A percentile compares a stretch with the other conserved stretches of the same genome.
These are phyloP conservation scores for Agonopterix heracliana DNA, from an alignment of 2,888 invertebrate species.

Conservation along the genomic window DNA sequence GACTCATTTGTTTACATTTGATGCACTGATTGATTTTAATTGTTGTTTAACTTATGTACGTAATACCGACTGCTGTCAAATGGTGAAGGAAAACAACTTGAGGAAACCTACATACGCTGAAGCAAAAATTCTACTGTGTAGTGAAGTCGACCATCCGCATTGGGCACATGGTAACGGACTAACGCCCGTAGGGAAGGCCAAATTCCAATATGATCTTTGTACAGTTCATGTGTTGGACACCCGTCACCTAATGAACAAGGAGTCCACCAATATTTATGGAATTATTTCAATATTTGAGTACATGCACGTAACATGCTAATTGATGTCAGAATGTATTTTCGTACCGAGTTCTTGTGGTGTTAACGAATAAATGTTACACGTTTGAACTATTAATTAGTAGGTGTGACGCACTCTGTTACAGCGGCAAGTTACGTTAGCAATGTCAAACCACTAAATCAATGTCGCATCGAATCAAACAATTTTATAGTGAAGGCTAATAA, in stretches of 20 bases:
- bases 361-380: conserved; percentile 30
- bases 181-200: no score
- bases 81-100: no score
- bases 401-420: conserved; percentile 8
- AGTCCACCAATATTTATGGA: conserved; percentile 21
- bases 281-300: conserved; percentile 26
- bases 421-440: not conserved
- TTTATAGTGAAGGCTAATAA: conserved; percentile 19
- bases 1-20: no score
- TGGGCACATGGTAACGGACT: not conserved
- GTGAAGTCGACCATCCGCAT: conserved; percentile 13
- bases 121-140: no score
- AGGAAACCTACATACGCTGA: no score
- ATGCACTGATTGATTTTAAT: no score
- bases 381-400: conserved; percentile 32
- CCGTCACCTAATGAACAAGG: no score
- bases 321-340: conserved; percentile 53
- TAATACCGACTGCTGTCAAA: no score
- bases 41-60: no score
- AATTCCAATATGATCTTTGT: not conserved
- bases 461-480: conserved; percentile 5
- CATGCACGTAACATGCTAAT: conserved; percentile 36
- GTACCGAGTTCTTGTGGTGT: conserved; percentile 26
- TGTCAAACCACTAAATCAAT: conserved; percentile 3
- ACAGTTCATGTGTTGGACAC: no score